phyloP scores from a whole-genome alignment of 2,888 invertebrate species.

The Coronaproctus castanopsis region DNA sequence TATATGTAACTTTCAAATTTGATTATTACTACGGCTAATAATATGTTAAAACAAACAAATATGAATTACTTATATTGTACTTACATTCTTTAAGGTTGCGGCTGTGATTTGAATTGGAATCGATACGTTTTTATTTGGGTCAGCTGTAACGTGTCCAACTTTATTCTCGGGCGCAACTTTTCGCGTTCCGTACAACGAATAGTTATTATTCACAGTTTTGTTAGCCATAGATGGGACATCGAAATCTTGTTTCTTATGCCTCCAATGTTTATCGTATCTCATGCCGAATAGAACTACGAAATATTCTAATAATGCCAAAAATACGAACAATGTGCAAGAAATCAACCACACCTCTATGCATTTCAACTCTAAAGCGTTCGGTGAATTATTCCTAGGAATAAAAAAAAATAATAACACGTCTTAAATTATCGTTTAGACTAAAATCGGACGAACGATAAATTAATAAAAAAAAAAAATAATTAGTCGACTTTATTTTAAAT shows the following conservation, averaged over 20 bases:
- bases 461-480: too few relatives aligned
- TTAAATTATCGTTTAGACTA: too few relatives aligned
- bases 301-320: conserved; percentile 40
- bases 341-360: conserved; percentile 45
- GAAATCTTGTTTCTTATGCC: conserved; percentile 24
- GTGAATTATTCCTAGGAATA: conserved; percentile 37
- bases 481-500: too few relatives aligned
- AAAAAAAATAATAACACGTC: too few relatives aligned
- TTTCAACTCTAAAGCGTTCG: conserved; percentile 39
- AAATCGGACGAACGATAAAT: too few relatives aligned
- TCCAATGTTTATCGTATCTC: conserved; percentile 43
- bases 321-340: conserved; percentile 42
- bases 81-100: conserved; percentile 8
- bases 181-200: conserved; percentile 4
- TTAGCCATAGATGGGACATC: conserved; percentile 17
- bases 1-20: too few relatives aligned
- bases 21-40: too few relatives aligned
- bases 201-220: conserved; percentile 1
- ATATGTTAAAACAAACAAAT: too few relatives aligned
- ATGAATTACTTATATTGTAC: too few relatives aligned
- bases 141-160: conserved; percentile 2
- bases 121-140: conserved; percentile 7
- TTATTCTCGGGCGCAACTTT: conserved; percentile 9
- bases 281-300: conserved; percentile 43
- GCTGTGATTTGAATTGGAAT: conserved; percentile 8